phyloP scores from a whole-genome alignment of 1,140 invertebrate genomes.

The Homalodisca vitripennis region DNA sequence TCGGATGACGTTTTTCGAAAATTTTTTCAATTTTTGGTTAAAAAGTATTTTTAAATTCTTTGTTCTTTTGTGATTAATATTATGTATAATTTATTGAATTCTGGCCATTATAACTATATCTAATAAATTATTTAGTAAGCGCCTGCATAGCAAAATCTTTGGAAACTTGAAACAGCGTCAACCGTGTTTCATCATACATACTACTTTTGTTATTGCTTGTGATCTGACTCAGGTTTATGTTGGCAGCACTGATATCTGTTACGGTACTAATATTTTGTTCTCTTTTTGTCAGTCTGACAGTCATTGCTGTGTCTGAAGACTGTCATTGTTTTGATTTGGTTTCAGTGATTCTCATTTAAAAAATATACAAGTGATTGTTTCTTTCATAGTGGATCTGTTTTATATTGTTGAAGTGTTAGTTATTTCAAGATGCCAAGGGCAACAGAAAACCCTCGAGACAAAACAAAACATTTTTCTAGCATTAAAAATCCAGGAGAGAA shows the following conservation, averaged over 20 bases:
- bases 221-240: not conserved
- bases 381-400: not conserved
- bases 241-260: not conserved
- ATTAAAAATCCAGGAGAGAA: not conserved
- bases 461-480: not conserved
- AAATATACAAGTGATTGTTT: not conserved
- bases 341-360: not conserved
- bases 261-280: not conserved
- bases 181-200: too few relatives aligned
- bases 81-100: not conserved
- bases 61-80: not conserved
- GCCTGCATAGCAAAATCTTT: too few relatives aligned
- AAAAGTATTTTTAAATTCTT: too few relatives aligned
- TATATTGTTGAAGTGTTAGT: too few relatives aligned
- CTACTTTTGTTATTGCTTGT: too few relatives aligned
- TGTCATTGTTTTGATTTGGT: not conserved
- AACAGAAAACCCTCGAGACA: not conserved
- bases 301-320: not conserved
- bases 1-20: too few relatives aligned
- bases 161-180: not conserved
- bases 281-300: too few relatives aligned
- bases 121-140: too few relatives aligned
- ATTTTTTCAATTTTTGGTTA: too few relatives aligned
- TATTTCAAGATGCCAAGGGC: not conserved
- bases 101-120: too few relatives aligned